phyloP scores from a whole-genome alignment of 1,140 invertebrate species.

The Hesperophylax magnus region DNA sequence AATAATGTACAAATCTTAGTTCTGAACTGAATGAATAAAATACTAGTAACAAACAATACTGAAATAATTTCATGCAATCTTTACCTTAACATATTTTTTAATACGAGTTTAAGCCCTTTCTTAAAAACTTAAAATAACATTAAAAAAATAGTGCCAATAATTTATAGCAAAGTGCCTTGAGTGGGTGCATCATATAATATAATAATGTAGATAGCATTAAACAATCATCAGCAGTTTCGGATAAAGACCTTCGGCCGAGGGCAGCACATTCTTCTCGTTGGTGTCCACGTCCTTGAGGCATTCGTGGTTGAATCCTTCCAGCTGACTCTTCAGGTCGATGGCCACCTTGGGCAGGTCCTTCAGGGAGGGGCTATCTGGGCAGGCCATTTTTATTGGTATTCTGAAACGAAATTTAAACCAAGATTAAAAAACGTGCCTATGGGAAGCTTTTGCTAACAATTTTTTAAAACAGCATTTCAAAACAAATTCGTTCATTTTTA shows the following conservation, averaged over 20 bases:
- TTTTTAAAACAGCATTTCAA: not conserved
- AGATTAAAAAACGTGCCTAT: not conserved
- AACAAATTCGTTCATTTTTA: not conserved
- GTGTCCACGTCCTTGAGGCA: slow-evolving; percentile 88
- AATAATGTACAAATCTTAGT: too few species aligned
- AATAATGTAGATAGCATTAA: too few species aligned
- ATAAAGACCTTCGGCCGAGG: slow-evolving; percentile 87
- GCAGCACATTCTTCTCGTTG: slow-evolving; percentile 89
- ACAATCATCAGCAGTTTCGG: too few species aligned
- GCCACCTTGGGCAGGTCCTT: slow-evolving; percentile 93
- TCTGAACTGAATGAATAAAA: too few species aligned
- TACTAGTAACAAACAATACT: too few species aligned
- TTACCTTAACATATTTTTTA: too few species aligned
- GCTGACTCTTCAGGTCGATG: slow-evolving; percentile 87
- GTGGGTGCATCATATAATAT: too few species aligned
- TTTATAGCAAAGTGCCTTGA: too few species aligned
- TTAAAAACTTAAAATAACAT: too few species aligned
- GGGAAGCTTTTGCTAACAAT: not conserved
- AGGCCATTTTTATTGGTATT: slow-evolving; percentile 69
- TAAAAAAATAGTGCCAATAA: too few species aligned
- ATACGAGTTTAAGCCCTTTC: too few species aligned
- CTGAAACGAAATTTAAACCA: slow-evolving; percentile 22
- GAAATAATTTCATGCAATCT: too few species aligned
- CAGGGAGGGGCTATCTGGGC: slow-evolving; percentile 79
- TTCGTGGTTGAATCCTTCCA: slow-evolving; percentile 88